Base-by-base conservation (phyloP, 1,140 invertebrate species). In the Micrasema minimum region DNA sequence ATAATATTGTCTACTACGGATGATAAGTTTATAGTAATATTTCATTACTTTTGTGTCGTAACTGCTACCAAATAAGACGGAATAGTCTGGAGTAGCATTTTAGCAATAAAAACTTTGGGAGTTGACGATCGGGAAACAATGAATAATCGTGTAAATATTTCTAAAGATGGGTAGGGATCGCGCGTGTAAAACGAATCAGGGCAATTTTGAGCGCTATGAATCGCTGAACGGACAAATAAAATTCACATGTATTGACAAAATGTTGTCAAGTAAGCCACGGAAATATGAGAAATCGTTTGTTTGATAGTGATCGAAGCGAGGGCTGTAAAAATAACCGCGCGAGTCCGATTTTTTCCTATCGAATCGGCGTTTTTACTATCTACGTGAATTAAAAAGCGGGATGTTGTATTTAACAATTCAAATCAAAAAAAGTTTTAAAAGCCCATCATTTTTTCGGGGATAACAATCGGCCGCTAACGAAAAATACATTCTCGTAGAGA, bases 251-350 rank as follows among this genome's bases (percentile, higher is more conserved):
- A n/a, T 46, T 64, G 59, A 64, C 59, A 64, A 64, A 31, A 64
- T 46, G 59, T 48, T 46, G 59, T 64, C 59, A 31, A 46, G 41
- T 31, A 64, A 45, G 59, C 59, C 59, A 64, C 59, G 59, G 41
- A 46, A 64, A 64, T 46, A 64, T 64, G 59, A 64, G 59, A 31
- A 64, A 64, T 64, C 59, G 59, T 64, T 46, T 48, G 59, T 64
- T 46, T 64, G 59, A 64, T 64, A 64, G 59, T 41, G 43, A 64
- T 64, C 59, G 59, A n/a, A 38, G 57, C 57, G 57, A 31, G 59
- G 20, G 38, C 22, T 14, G 59, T 45, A 48, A 64, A 64, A 64
- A 64, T 31, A 31, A 31, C 26, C 2, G 26, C 26, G 26, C 26
- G 7, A 31, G 7, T 31, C 26, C 26, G 7, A 31, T n/a, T 31